Evolutionary conservation across 2,113 vertebrate species (phyloP), one percentile per base, ranked within the genome.

Genomic region (Emberiza fucata): DNA sequence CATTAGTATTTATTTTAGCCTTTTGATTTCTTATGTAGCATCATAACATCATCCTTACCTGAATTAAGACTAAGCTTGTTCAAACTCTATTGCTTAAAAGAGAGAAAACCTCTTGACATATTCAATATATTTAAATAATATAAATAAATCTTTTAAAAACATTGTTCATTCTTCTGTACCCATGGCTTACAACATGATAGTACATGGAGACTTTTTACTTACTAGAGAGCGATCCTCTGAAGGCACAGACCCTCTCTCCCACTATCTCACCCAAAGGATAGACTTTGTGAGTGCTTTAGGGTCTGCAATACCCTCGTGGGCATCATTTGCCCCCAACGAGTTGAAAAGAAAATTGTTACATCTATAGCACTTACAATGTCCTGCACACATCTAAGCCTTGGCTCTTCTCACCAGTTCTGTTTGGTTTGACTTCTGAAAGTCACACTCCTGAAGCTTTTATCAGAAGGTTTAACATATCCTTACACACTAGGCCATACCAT

Each of bases 21-120:
- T 89, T 96, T 93, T 75, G 78, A 59, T 89, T 95, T 87, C 92
- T 97, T 92, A 71, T 1, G 59, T 61, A 94, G 86, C 12, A 61
- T 95, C 94, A 92, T 54, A 92, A 96, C 39, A 96, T 33, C 95
- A 95, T 93, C 95, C 97, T 95, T 97, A 98, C 93, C 82, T 92
- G 94, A 94, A 93, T 92, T 92, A 95, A 89, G 75, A 93, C 91
- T 95, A 92, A 97, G 24, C 95, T 54, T 93, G 86, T 90, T 92
- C 85, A 53, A 96, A 87, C 35, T 93, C 92, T 88, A 90, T 44
- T 73, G 94, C 92, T 95, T 92, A 80, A 96, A 89, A 95, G 68
- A 96, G 77, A 97, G 53, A 81, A 42, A 16, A 95, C 79, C 82
- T 88, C 96, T 96, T 72, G 68, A 81, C 37, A 94, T 84, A 82